Conservation (phyloP, 2,888 invertebrate species). For the Sarcophaga subvicina region DNA sequence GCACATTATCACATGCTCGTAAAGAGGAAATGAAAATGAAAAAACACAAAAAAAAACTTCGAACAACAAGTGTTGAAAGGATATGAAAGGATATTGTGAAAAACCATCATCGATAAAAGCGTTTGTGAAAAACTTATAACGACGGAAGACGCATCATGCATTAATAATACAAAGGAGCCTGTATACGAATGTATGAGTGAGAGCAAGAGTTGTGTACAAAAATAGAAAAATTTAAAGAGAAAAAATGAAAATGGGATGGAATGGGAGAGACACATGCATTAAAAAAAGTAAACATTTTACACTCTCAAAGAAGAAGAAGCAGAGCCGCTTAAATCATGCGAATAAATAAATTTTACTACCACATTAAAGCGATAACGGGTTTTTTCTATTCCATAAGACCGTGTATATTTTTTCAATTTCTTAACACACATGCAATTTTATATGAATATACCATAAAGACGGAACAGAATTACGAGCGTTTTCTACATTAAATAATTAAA, state of each 20-base stretch:
- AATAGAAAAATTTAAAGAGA: neutral
- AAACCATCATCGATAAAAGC: neutral
- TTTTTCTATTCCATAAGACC: too few species aligned
- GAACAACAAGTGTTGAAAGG: too few species aligned
- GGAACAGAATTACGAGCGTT: too few species aligned
- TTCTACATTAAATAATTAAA: too few species aligned
- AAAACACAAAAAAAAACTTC: neutral
- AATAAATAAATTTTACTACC: too few species aligned
- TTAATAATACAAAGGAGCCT: conserved; percentile 3
- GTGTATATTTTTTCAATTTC: too few species aligned
- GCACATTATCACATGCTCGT: neutral
- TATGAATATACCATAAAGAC: too few species aligned
- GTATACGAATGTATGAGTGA: neutral
- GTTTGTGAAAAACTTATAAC: conserved; percentile 21
- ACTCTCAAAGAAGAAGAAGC: too few species aligned
- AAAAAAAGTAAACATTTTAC: neutral
- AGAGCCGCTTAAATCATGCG: too few species aligned
- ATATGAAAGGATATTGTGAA: neutral
- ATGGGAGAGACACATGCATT: neutral
- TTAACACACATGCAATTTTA: too few species aligned
- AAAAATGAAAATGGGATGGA: neutral
- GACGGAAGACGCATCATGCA: neutral
- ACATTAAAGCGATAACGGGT: too few species aligned
- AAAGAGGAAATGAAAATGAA: neutral
- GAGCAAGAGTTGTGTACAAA: too few species aligned